Evolutionary conservation across 2,797 vertebrate genomes (phyloP), one percentile per base, ranked within the genome.

Genomic region (Acrossocheilus fasciatus): DNA sequence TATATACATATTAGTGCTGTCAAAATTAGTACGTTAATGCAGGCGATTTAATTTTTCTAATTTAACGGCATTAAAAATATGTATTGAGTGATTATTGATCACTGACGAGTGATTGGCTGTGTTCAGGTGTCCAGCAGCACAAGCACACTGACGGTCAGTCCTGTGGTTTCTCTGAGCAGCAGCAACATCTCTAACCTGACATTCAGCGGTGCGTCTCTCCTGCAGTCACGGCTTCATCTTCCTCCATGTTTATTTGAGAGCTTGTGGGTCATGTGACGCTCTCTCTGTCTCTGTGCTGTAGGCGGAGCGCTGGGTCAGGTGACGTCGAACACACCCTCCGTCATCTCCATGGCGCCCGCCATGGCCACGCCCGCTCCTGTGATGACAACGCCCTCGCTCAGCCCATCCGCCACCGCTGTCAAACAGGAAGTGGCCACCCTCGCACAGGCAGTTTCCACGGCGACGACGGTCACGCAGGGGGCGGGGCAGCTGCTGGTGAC

Each of bases 401-500:
- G 94, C 78, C 93, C 96, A 70, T 96, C 97, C 87, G 93, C 95
- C 57, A 95, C 93, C 3, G 2, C 66, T 20, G 43, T 52, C 5
- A 84, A 85, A 81, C 88, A 86, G 73, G 87, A 89, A 39, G 2
- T 5, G 14, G 94, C 95, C 89, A 95, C 94, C 59, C 0, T 4
- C 8, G 93, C 95, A 87, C 95, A 95, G 92, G 92, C 94, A 0
- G 73, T 90, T 43, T 83, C 95, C 95, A 89, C 43, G 93, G 74
- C 73, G 36, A 74, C 96, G 85, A 91, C 95, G 90, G 92, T 95
- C 34, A 91, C 95, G 30, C 92, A 96, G 4, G 95, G 94, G 89
- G 91, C 94, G 84, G 95, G 95, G 92, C 96, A 96, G 92, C 93
- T 97, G 91, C 95, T 96, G 93, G 93, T 97, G 92, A 96, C 96